Evolutionary conservation across 2,797 vertebrate genomes (phyloP), one percentile per base, ranked within the genome.

Genomic region (Neostethus bicornis): DNA sequence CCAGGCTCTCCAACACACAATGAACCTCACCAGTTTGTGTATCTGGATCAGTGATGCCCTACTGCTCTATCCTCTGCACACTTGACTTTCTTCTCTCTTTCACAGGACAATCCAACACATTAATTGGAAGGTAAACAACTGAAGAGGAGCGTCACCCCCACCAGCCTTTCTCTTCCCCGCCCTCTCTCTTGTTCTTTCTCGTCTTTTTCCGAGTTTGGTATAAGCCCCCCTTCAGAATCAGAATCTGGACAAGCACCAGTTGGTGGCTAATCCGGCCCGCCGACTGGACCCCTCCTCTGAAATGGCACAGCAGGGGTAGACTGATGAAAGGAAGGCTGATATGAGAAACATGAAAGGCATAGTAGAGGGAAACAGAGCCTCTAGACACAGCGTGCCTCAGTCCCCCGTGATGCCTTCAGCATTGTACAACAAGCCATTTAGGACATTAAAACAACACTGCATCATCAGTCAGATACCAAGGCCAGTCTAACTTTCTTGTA

Each of bases 231-330:
- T 49, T 77, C 77, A 85, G 83, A 86, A 85, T 87, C 77, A 61
- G 85, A 87, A 84, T 83, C 77, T 85, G 86, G 87, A 90, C 87
- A 80, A 91, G 88, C 86, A 89, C 76, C 85, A 86, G 89, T 90
- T 81, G 84, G 81, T 85, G 75, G 81, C 81, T 90, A 90, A 91
- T 90, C 88, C 86, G 66, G 51, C 84, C 80, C 71, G 70, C 75
- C 59, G 66, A 85, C 81, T 68, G 81, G 85, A 89, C 88, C 83
- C 84, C 82, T 87, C 78, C 84, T 73, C 77, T 52, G 81, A 84
- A 89, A 80, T 75, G 20, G 55, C 83, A 21, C 86, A 86, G 89
- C 78, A 31, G 88, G 89, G 79, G 66, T 43, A 63, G 46, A 69
- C 66, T 87, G 85, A 90, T 89, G 85, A 88, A 90, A 88, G 83